Conservation (phyloP, 37 sponge, comb jelly and placozoan species). For the Cladorhizidae sp. region DNA sequence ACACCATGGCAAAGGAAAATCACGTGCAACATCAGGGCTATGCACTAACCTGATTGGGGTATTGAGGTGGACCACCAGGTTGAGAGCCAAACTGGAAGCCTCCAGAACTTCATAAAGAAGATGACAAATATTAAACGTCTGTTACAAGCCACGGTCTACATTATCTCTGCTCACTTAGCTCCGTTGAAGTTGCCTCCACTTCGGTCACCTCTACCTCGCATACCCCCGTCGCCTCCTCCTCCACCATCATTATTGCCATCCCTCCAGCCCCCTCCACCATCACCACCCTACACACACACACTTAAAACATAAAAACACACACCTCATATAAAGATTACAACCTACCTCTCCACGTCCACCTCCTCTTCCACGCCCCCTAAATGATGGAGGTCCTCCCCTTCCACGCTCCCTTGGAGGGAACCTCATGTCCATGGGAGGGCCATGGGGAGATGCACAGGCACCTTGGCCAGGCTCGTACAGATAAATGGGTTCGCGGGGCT, state of each 20-base stretch:
- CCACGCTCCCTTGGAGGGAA: constrained; percentile 14
- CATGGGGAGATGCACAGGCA: background rate
- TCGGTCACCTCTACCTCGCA: constrained; percentile 7
- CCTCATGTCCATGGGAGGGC: background rate
- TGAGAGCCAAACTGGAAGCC: constrained; percentile 1
- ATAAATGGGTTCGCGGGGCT: constrained; percentile 62
- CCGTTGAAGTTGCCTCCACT: constrained; percentile 21
- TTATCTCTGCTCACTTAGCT: background rate
- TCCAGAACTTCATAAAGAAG: background rate
- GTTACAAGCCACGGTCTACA: background rate
- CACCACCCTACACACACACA: background rate
- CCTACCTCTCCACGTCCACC: constrained; percentile 16
- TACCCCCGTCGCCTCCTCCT: constrained; percentile 1
- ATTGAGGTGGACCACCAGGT: background rate
- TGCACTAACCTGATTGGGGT: background rate
- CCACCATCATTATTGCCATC: constrained; percentile 13
- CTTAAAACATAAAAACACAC: background rate
- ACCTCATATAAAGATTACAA: background rate
- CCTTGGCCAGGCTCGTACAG: constrained; percentile 55
- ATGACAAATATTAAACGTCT: background rate
- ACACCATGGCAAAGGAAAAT: too few species aligned
- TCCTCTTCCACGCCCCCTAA: constrained; percentile 31
- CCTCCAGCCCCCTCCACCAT: constrained; percentile 10
- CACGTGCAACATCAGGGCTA: too few species aligned
- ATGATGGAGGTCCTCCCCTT: constrained; percentile 29